phyloP scores from a whole-genome alignment of 30 jellyfish, hydroid and myxozoan species.

The Hydractinia symbiolongicarpus region DNA sequence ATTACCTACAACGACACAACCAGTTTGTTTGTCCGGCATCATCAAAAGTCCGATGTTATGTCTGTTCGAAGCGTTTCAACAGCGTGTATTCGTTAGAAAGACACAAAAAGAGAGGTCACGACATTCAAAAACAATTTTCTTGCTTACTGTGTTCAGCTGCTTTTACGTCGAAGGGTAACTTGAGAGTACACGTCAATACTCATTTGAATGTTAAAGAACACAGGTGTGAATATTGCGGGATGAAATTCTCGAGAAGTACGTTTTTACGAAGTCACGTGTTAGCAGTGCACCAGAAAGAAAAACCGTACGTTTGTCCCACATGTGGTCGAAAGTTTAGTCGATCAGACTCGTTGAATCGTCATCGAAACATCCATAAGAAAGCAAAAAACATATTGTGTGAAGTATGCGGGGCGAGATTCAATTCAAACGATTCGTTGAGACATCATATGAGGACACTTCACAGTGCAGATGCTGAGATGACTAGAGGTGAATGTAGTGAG shows the following conservation, averaged over 20 bases:
- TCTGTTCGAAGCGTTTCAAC: neutral
- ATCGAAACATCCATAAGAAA: neutral
- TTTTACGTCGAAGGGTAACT: constrained; percentile 4
- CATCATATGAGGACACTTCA: neutral
- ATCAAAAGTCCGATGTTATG: neutral
- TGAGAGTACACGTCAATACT: constrained; percentile 15
- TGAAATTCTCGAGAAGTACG: neutral
- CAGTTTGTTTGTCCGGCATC: constrained; percentile 8
- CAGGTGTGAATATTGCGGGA: constrained; percentile 12
- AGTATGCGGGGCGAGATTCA: constrained; percentile 7
- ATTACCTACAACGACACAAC: constrained; percentile 1
- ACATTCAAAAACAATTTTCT: neutral
- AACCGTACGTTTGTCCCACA: constrained; percentile 16
- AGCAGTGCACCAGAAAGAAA: constrained; percentile 23
- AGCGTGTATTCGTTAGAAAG: neutral
- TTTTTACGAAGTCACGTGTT: constrained; percentile 8
- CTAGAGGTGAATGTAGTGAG: neutral
- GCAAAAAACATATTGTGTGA: neutral
- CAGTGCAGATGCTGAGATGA: neutral
- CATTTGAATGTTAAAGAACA: constrained; percentile 2
- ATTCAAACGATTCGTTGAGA: neutral
- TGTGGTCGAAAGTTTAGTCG: constrained; percentile 17
- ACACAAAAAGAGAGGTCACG: neutral
- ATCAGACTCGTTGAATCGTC: neutral
- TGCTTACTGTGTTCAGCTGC: neutral